Evolutionary conservation across 2,113 vertebrate species (phyloP).

Genomic region (Psophia crepitans): DNA sequence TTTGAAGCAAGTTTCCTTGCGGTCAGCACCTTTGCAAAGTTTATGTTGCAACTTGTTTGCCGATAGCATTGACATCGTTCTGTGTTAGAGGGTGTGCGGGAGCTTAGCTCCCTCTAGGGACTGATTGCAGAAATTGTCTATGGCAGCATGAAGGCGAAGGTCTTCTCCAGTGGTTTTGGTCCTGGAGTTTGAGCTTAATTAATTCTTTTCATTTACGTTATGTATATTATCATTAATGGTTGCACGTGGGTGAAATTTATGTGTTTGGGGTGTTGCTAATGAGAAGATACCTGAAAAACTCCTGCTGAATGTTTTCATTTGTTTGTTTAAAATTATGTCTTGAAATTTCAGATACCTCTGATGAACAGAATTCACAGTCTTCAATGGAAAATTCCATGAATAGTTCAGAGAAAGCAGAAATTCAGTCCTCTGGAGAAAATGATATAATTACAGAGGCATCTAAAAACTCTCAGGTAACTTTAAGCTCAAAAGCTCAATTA

Average conservation of each 20-base stretch:
- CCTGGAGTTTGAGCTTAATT: neutral
- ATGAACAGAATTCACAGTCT: conserved; percentile 81
- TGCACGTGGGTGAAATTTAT: neutral
- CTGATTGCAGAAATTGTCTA: neutral
- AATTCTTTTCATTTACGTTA: rapidly evolving
- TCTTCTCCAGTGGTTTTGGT: neutral
- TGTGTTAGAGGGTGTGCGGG: neutral
- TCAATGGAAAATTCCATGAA: conserved; percentile 84
- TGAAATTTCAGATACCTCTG: conserved; percentile 70
- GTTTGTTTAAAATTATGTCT: conserved; percentile 13
- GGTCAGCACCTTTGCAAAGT: neutral
- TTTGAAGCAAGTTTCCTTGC: neutral
- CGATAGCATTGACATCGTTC: rapidly evolving
- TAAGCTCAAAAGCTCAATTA: neutral
- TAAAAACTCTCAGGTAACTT: conserved; percentile 91
- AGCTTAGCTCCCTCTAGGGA: conserved; percentile 59
- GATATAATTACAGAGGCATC: conserved; percentile 81
- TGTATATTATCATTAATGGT: neutral
- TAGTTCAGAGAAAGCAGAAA: conserved; percentile 87
- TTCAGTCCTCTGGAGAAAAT: conserved; percentile 80
- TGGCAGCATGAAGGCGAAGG: neutral
- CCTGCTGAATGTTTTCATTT: neutral
- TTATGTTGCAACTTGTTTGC: neutral
- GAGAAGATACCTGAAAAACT: neutral
- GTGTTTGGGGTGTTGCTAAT: neutral